Percentiles rank a stretch among this genome's conserved stretches.
Evolutionary conservation across 2,888 invertebrate genomes (phyloP).

Genomic region (Pogonocherus hispidulus): DNA sequence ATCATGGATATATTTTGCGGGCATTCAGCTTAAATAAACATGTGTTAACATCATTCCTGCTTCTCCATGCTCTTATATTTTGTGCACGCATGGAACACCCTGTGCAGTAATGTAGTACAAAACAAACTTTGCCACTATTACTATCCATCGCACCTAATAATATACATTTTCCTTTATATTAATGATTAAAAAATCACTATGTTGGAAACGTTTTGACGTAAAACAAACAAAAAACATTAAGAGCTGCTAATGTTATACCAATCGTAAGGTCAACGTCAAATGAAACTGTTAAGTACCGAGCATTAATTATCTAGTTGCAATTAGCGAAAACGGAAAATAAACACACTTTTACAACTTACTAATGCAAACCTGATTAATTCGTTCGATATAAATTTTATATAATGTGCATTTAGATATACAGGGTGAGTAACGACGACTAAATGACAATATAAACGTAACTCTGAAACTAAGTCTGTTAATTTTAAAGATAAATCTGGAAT

Average conservation of each 20-base stretch:
- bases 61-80: too few species aligned
- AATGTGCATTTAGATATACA: conserved; percentile 6
- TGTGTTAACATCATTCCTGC: too few species aligned
- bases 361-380: conserved; percentile 20
- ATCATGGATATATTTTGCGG: too few species aligned
- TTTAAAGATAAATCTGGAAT: too few species aligned
- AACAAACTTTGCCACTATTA: not conserved
- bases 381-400: too few species aligned
- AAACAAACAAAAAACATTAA: conserved; percentile 29
- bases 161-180: conserved; percentile 7
- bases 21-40: too few species aligned
- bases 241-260: conserved; percentile 17
- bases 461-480: too few species aligned
- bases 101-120: not conserved
- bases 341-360: conserved; percentile 13
- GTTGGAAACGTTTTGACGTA: conserved; percentile 18
- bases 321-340: conserved; percentile 19
- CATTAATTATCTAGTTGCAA: conserved; percentile 18
- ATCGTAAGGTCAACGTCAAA: conserved; percentile 7
- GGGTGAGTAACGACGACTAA: not conserved
- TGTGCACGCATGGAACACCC: too few species aligned
- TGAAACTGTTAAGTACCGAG: conserved; percentile 7
- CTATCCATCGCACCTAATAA: not conserved
- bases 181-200: conserved; percentile 25
- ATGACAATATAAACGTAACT: not conserved